Base-by-base conservation (phyloP, 2,888 invertebrate genomes). In the Caenorhabditis sulstoni region DNA sequence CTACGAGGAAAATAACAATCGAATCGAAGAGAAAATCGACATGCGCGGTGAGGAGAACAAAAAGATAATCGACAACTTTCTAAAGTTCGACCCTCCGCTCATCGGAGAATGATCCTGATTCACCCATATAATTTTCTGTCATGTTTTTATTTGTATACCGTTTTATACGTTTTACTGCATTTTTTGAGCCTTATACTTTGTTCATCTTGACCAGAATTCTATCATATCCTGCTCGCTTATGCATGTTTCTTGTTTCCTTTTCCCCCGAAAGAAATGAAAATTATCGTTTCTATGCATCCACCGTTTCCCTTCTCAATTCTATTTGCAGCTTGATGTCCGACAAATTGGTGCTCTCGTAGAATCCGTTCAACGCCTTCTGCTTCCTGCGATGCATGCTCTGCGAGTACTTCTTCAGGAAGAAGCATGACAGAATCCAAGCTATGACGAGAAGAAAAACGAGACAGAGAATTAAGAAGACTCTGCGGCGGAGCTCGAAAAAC, bases 111-210 rank as follows among this genome's bases (percentile, higher is more conserved):
- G 8, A 41, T 45, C 20, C 12, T 9, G 1, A 12, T 11, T 14
- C 41, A 11, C 41, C 4, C 41, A 3, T 3, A 14, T 41, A 41
- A 16, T 2, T 16, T 29, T 53, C 44, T 16, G 16, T 44, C 29
- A 58, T 53, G 8, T 16, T 12, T 64, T 62, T 68, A 57, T 50
- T 41, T 64, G 75, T 57, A 76, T 67, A 39, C 41, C 29, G 59
- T 66, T 67, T 66, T 70, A 70, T 52, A 52, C 45, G n/a, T 50
- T 70, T 61, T 70, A 61, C 47, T 70, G 61, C 45, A 70, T 44
- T 8, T 37, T 29, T 20, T 53, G 44, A 52, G 45, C 35, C 41
- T 20, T n/a, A 29, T 37, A 61, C 44, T 35, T 58, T 23, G n/a
- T n/a, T 41, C 41, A 53, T 7, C 61, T 70, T 49, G 53, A 14